Conservation (phyloP, 2,888 invertebrate genomes). For the Ophion ventricosus region DNA sequence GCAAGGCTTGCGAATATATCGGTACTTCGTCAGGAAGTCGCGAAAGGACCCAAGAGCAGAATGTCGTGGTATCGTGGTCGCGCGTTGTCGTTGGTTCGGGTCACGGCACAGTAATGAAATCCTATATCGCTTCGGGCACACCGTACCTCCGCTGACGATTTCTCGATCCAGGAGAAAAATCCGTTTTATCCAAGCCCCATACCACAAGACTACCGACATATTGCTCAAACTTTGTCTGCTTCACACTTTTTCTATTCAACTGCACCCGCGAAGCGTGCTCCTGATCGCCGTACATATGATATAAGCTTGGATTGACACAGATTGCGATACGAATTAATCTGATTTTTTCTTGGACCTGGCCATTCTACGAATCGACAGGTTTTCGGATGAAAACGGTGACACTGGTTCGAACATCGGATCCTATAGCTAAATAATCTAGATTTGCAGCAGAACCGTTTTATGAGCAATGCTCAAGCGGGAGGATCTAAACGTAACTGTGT, state of each 20-base stretch:
- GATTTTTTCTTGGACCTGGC: not conserved
- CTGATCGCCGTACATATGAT: slow-evolving; percentile 25
- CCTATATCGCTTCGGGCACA: slow-evolving; percentile 55
- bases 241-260: slow-evolving; percentile 19
- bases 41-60: slow-evolving; percentile 31
- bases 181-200: slow-evolving; percentile 8
- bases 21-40: slow-evolving; percentile 37
- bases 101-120: slow-evolving; percentile 62
- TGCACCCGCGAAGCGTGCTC: not conserved
- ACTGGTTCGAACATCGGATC: not conserved
- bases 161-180: slow-evolving; percentile 40
- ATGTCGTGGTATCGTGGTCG: slow-evolving; percentile 33
- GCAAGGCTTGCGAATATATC: slow-evolving; percentile 36
- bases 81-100: slow-evolving; percentile 41
- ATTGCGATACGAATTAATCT: not conserved
- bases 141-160: slow-evolving; percentile 49
- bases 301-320: slow-evolving; percentile 21
- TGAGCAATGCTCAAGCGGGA: too few relatives aligned
- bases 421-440: not conserved
- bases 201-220: slow-evolving; percentile 36
- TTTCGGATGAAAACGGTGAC: not conserved
- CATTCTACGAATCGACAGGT: not conserved
- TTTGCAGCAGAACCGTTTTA: not conserved
- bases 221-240: slow-evolving; percentile 49
- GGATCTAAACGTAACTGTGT: too few relatives aligned